phyloP scores from a whole-genome alignment of 2,113 vertebrate genomes.

The Lophotis ruficrista region DNA sequence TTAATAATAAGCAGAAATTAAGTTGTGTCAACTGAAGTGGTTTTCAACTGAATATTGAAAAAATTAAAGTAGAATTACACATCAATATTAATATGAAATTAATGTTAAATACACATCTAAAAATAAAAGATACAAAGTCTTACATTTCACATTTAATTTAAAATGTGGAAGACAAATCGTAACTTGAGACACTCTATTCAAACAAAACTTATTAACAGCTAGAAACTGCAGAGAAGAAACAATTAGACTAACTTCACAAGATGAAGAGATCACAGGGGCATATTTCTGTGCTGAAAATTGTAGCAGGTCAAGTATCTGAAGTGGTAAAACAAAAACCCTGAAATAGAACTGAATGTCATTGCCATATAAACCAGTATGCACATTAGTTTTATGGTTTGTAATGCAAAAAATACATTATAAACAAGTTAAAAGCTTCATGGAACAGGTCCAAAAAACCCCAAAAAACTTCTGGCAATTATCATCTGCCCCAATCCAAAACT shows the following conservation, averaged over 20 bases:
- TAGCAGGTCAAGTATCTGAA: neutral
- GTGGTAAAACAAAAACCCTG: neutral
- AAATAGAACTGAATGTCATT: neutral
- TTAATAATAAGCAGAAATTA: neutral
- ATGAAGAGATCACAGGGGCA: neutral
- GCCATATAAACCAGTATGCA: neutral
- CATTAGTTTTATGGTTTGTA: neutral
- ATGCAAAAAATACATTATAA: neutral
- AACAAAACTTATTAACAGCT: neutral
- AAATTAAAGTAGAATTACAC: neutral
- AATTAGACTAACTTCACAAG: neutral
- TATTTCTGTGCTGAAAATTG: conserved; percentile 8
- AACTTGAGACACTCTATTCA: neutral
- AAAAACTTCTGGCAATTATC: neutral
- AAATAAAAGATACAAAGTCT: neutral
- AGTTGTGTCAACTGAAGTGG: neutral
- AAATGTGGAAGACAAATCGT: neutral
- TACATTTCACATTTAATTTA: neutral
- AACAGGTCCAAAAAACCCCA: neutral
- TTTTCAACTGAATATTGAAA: neutral
- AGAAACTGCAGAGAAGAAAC: conserved; percentile 7
- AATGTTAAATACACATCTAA: neutral
- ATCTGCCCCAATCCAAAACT: neutral
- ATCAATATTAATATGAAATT: neutral
- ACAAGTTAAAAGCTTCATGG: neutral